Evolutionary conservation across 2,797 vertebrate genomes (phyloP), one percentile per base, ranked within the genome.

Genomic region (Clamator glandarius): DNA sequence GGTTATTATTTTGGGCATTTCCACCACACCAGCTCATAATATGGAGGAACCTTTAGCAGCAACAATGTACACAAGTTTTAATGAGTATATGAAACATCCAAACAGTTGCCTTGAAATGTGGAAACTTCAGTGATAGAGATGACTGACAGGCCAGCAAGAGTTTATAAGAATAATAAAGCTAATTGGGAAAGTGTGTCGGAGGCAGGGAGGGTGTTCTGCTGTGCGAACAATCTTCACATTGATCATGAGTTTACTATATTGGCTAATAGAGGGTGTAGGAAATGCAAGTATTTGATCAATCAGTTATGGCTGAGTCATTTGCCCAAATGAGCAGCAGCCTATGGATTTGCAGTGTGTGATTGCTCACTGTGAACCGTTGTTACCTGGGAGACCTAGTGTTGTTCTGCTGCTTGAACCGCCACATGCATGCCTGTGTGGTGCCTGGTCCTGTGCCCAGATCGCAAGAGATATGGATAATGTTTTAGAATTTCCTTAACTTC

Each of bases 401-500:
- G 48, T 64, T 91, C 35, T 62, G 42, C 78, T 75, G 42, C 39
- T 84, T 59, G 61, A 84, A 64, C 29, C 41, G 59, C 44, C 3
- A 1, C 67, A 58, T 54, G 66, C 58, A 57, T 72, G 82, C 35
- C 51, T 80, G 31, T 26, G 6, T 42, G 51, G 29, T 84, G 81
- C 55, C 48, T 64, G 81, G 58, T 76, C 79, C 66, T 52, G 46
- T 68, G 52, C 61, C 57, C 19, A 36, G 42, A 33, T 35, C 2
- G 1, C 62, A 82, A 76, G 55, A 84, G 42, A 50, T 70, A 10
- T 2, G 21, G 31, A 18, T 58, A 68, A 85, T 64, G 67, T 78
- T 92, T 80, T 55, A 89, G 46, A 68, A 31, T 78, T 91, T 94
- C 79, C 87, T 95, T 77, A 73, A 89, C 62, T 89, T 87, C 9